Evolutionary conservation across 2,113 vertebrate species (phyloP), one percentile per base, ranked within the genome.

Genomic region (Girardinichthys multiradiatus): DNA sequence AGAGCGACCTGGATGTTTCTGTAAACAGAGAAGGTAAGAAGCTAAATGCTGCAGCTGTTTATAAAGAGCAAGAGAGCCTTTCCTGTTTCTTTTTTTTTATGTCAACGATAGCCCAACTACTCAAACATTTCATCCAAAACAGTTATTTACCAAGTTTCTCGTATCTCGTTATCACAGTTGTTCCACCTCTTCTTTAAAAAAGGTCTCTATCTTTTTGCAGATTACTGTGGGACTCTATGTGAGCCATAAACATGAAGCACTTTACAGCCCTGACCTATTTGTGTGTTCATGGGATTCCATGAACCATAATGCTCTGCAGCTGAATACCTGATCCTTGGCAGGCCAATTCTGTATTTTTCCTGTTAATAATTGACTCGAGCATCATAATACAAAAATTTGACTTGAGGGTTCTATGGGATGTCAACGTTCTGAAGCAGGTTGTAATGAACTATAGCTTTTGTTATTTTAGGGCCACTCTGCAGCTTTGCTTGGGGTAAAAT

Each of bases 221-320:
- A 62, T 77, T 8, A 1, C 68, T 28, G 29, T 64, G 30, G 60
- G 61, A 28, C 68, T 39, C 1, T 31, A 15, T 26, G 35, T 30
- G 8, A 1, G 69, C 57, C 58, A 59, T 83, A 81, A 79, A 76
- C 33, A 13, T 2, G 27, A 0, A 35, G 45, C 14, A 35, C 61
- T 83, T 79, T 79, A 79, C 2, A 58, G 64, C 58, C 31, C 17
- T 0, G 51, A 35, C 58, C 33, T 8, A 24, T 64, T 60, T 59
- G 66, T 61, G 28, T 57, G 39, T 29, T 14, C 30, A 51, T 1
- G 2, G 28, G 42, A 48, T 0, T 63, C 37, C 31, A 48, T 30
- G 33, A 83, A 73, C 60, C 37, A 24, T 27, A 21, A 17, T 17
- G n/a, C 4, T n/a, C 37, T 17, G 28, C 24, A 14, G 15, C 57